These are phyloP conservation scores for Charina bottae DNA, from an alignment of 2,113 vertebrate genomes.

Conservation along the genomic window DNA sequence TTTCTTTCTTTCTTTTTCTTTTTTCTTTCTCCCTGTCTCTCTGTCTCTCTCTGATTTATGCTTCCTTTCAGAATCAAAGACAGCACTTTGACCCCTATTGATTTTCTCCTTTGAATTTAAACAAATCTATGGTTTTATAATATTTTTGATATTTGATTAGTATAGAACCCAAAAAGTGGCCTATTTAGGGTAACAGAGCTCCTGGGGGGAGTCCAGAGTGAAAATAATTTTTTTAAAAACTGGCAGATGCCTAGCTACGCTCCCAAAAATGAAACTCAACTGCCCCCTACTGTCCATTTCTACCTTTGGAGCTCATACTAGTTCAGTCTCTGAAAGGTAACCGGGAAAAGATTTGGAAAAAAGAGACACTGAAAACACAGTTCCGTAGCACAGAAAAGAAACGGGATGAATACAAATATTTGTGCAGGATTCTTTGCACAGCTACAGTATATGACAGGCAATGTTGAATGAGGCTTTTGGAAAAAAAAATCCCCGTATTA, in stretches of 20 bases:
- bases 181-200: constrained; percentile 3
- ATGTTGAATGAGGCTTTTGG: constrained; percentile 6
- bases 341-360: neutral
- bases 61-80: constrained; percentile 23
- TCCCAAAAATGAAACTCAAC: constrained; percentile 22
- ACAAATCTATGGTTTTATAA: neutral
- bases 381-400: neutral
- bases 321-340: neutral
- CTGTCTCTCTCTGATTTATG: neutral
- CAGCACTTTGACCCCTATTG: neutral
- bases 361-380: constrained; percentile 5
- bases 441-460: constrained; percentile 21
- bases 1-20: neutral
- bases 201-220: neutral
- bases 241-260: neutral
- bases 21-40: no score
- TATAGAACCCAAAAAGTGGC: constrained; percentile 21
- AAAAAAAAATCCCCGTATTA: neutral
- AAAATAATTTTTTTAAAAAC: neutral
- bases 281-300: neutral
- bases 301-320: neutral
- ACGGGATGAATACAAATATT: constrained; percentile 1
- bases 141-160: constrained; percentile 29
- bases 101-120: neutral
- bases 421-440: constrained; percentile 21